Evolutionary conservation across 1,140 invertebrate genomes (phyloP).

Genomic region (Halyomorpha halys): DNA sequence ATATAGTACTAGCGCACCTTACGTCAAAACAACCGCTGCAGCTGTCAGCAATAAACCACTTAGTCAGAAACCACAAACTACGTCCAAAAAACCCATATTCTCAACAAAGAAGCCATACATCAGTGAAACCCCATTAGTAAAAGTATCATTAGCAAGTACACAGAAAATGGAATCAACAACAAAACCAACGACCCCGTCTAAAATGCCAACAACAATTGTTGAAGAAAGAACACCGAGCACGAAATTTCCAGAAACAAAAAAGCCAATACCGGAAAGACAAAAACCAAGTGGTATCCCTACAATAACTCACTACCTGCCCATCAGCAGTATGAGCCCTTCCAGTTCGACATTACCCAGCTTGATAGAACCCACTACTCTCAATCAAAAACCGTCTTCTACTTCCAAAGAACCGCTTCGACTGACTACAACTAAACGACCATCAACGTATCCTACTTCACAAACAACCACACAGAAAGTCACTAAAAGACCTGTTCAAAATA

Average conservation of each 20-base stretch:
- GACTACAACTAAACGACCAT: conserved; percentile 7
- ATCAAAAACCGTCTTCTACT: not conserved
- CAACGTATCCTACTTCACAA: not conserved
- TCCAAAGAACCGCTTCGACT: not conserved
- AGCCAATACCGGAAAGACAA: conserved; percentile 17
- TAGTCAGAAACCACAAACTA: conserved; percentile 13
- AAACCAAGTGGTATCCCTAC: conserved; percentile 26
- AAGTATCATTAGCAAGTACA: not conserved
- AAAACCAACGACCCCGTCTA: conserved; percentile 11
- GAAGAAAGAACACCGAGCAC: not conserved
- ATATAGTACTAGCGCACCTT: not conserved
- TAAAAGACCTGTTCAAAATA: conserved; percentile 21
- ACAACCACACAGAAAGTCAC: conserved; percentile 13
- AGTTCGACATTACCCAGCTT: not conserved
- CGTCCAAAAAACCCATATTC: not conserved
- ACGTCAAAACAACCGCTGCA: not conserved
- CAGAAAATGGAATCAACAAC: conserved; percentile 13
- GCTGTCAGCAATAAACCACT: not conserved
- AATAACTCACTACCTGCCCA: conserved; percentile 27
- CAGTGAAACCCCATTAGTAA: not conserved
- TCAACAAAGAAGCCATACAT: conserved; percentile 5
- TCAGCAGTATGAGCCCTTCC: conserved; percentile 1
- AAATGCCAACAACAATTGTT: not conserved
- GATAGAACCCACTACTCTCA: not conserved
- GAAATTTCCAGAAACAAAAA: not conserved